phyloP scores from a whole-genome alignment of 2,888 invertebrate genomes.

The Zygogramma bicolorata region DNA sequence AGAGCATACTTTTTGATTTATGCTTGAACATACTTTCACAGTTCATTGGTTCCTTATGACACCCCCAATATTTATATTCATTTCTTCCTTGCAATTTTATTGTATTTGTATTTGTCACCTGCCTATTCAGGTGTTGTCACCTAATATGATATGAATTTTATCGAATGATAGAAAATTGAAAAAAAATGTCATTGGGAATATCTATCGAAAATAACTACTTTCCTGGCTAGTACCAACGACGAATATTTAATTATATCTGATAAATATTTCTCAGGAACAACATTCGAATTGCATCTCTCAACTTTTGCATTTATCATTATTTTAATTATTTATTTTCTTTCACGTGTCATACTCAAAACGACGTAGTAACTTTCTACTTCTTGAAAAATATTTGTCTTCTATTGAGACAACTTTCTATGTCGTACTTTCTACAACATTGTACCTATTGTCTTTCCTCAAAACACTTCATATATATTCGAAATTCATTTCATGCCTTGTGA shows the following conservation, averaged over 20 bases:
- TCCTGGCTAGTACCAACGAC: not conserved
- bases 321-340: not conserved
- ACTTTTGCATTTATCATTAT: not conserved
- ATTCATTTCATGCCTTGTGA: not conserved
- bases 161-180: not conserved
- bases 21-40: not conserved
- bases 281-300: not conserved
- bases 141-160: too few relatives aligned
- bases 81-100: not conserved
- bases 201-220: not conserved
- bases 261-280: not conserved
- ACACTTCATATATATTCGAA: not conserved
- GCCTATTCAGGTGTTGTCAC: not conserved
- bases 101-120: not conserved
- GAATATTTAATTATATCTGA: not conserved
- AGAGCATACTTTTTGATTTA: not conserved
- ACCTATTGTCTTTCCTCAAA: not conserved
- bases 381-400: not conserved
- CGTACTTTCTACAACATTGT: not conserved
- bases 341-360: not conserved
- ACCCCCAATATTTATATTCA: too few relatives aligned
- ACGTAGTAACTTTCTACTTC: not conserved
- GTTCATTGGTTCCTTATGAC: too few relatives aligned
- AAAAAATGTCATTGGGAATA: not conserved
- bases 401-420: not conserved